A percentile compares a stretch with the other conserved stretches of the same genome.
phyloP scores from a whole-genome alignment of 1,140 invertebrate genomes.

The Drosophila kanapiae region DNA sequence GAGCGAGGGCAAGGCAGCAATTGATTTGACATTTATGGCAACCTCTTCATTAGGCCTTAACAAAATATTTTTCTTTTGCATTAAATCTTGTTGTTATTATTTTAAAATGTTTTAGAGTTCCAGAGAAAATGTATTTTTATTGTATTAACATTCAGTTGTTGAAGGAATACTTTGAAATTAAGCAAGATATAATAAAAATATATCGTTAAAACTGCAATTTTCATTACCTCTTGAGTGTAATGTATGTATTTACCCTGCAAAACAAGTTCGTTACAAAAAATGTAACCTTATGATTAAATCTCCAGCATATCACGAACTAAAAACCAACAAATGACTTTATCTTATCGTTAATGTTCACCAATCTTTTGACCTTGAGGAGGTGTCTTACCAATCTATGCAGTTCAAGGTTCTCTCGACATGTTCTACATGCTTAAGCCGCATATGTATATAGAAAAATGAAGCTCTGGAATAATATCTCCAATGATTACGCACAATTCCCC shows the following conservation, averaged over 20 bases:
- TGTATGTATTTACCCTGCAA: too few relatives aligned
- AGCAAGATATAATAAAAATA: too few relatives aligned
- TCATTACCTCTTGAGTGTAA: too few relatives aligned
- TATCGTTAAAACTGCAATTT: too few relatives aligned
- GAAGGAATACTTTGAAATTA: too few relatives aligned
- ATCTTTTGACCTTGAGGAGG: constrained; percentile 33
- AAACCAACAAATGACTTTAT: constrained; percentile 1
- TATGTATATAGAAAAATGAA: neutral
- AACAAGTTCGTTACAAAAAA: neutral
- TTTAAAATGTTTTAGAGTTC: neutral
- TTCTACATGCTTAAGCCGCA: constrained; percentile 5
- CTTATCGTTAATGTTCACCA: constrained; percentile 41
- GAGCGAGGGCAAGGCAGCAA: neutral
- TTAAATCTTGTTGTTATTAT: neutral
- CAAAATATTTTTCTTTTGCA: constrained; percentile 26
- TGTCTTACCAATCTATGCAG: constrained; percentile 34
- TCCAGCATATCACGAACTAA: neutral
- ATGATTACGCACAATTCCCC: constrained; percentile 41
- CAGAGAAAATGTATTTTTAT: neutral
- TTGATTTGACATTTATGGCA: constrained; percentile 34
- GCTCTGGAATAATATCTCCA: constrained; percentile 40
- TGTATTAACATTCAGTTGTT: too few relatives aligned
- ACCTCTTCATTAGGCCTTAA: constrained; percentile 29
- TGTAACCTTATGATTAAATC: neutral
- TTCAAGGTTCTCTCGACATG: constrained; percentile 28